Evolutionary conservation across 2,113 vertebrate genomes (phyloP).

Genomic region (Ochotona princeps): DNA sequence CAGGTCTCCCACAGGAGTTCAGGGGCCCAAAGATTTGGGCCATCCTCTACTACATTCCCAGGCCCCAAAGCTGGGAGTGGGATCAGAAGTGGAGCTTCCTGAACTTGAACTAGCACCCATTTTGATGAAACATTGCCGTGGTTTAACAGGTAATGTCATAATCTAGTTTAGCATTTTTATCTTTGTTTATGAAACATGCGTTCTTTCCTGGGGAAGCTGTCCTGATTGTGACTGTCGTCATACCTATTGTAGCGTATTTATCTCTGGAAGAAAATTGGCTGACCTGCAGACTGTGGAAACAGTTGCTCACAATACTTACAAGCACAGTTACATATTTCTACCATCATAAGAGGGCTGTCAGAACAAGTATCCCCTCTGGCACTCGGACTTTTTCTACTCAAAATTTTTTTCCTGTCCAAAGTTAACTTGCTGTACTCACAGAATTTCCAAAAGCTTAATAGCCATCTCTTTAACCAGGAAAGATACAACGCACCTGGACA

Average conservation of each 20-base stretch:
- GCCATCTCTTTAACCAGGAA: background rate
- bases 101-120: no score
- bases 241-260: background rate
- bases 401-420: no score
- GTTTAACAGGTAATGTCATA: no score
- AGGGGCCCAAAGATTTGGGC: no score
- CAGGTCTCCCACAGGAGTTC: no score
- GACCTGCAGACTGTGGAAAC: background rate
- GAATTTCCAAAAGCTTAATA: background rate
- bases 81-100: no score
- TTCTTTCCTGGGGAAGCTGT: background rate
- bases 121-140: no score
- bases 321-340: background rate
- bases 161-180: background rate
- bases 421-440: background rate
- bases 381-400: background rate
- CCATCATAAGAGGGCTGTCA: constrained; percentile 21
- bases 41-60: no score
- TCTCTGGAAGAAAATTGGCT: constrained; percentile 7
- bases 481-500: background rate
- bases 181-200: constrained; percentile 33
- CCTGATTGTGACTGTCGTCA: background rate
- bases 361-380: background rate
- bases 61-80: no score
- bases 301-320: background rate